These are phyloP conservation scores for Caenorhabditis angaria DNA, from an alignment of 2,888 invertebrate genomes.

Conservation along the genomic window DNA sequence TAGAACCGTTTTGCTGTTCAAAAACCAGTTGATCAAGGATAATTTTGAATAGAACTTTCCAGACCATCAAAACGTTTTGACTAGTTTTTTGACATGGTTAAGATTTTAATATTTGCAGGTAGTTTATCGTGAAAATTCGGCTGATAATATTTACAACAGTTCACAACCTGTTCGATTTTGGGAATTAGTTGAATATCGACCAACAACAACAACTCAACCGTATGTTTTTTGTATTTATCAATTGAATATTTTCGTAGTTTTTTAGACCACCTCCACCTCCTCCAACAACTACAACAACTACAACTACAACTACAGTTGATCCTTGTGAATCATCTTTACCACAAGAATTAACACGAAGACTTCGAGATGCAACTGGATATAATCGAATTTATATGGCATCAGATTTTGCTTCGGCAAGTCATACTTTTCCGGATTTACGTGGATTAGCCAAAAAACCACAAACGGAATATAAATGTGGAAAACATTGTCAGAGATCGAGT, in stretches of 20 bases:
- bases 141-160: constrained; percentile 25
- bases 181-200: constrained; percentile 51
- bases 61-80: no score
- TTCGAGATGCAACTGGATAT: constrained; percentile 48
- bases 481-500: constrained; percentile 40
- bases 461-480: constrained; percentile 45
- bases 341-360: constrained; percentile 36
- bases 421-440: constrained; percentile 51
- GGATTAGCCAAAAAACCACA: constrained; percentile 37
- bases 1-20: no score
- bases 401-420: constrained; percentile 47
- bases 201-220: constrained; percentile 24
- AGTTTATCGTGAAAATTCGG: constrained; percentile 29
- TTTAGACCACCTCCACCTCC: constrained; percentile 16
- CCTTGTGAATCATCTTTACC: constrained; percentile 53
- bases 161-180: constrained; percentile 49
- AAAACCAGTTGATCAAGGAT: no score
- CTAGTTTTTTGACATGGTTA: not conserved
- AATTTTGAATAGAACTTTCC: no score
- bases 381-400: constrained; percentile 58
- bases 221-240: no score
- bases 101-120: constrained; percentile 17
- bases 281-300: constrained; percentile 33
- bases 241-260: no score
- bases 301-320: constrained; percentile 22